A percentile compares a stretch with the other conserved stretches of the same genome.
Evolutionary conservation across 2,113 vertebrate genomes (phyloP).

Genomic region (Tautogolabrus adspersus): DNA sequence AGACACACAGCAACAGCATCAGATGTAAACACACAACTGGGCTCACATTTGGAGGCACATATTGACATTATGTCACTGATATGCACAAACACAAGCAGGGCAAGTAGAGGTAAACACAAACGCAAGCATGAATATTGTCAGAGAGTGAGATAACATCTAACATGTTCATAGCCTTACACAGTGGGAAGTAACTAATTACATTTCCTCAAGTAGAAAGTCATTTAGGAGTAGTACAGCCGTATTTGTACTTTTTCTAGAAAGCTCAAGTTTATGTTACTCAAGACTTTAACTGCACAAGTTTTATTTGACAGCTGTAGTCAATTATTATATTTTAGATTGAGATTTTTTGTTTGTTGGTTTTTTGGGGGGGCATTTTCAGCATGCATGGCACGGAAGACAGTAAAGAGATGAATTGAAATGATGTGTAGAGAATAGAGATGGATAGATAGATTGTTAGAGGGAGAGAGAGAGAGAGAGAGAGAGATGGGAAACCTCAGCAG

Average conservation of each 20-base stretch:
- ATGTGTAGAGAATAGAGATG: no score
- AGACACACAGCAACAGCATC: constrained; percentile 24
- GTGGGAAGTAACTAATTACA: neutral
- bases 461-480: no score
- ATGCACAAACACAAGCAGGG: constrained; percentile 34
- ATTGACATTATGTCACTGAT: constrained; percentile 50
- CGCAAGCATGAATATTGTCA: constrained; percentile 21
- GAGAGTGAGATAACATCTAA: constrained; percentile 32
- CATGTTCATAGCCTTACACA: neutral
- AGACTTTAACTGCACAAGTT: no score
- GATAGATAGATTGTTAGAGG: no score
- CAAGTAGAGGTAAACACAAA: constrained; percentile 32
- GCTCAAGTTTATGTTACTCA: no score
- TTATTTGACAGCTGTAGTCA: no score
- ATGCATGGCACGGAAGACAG: neutral
- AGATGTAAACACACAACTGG: constrained; percentile 28
- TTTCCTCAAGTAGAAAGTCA: neutral
- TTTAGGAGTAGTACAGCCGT: no score
- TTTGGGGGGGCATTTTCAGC: no score
- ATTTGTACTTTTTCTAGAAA: no score
- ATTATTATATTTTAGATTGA: no score
- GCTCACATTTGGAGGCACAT: constrained; percentile 20
- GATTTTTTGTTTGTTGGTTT: no score
- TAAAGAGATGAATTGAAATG: neutral
- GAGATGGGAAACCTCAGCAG: neutral